Percentiles rank a stretch among this genome's conserved stretches.
phyloP scores from a whole-genome alignment of 2,888 invertebrate species.

The Actias luna region DNA sequence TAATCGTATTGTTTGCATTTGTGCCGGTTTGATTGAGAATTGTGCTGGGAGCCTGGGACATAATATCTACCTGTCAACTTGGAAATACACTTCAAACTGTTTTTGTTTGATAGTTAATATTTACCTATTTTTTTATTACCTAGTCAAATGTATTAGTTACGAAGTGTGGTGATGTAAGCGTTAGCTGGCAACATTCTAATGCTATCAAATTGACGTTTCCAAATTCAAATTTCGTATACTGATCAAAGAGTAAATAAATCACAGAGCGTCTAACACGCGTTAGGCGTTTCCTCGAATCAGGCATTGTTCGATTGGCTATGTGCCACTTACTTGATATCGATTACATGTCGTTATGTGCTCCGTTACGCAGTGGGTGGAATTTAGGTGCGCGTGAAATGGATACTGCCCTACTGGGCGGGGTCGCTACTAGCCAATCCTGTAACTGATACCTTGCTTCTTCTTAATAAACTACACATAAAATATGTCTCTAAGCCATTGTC shows the following conservation, averaged over 20 bases:
- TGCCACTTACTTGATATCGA: conserved; percentile 42
- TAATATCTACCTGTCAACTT: too few relatives aligned
- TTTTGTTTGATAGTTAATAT: too few relatives aligned
- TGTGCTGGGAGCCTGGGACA: too few relatives aligned
- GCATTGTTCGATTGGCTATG: conserved; percentile 42
- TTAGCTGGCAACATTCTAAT: not conserved
- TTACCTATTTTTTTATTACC: too few relatives aligned
- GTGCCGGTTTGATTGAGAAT: too few relatives aligned
- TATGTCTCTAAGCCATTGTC: conserved; percentile 16
- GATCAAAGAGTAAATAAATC: not conserved
- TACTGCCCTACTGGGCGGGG: conserved; percentile 74
- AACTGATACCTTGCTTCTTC: conserved; percentile 78
- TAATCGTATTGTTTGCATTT: too few relatives aligned
- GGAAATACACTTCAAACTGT: too few relatives aligned
- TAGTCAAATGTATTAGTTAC: too few relatives aligned
- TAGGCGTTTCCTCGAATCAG: conserved; percentile 17
- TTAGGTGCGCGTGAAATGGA: conserved; percentile 72
- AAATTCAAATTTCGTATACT: conserved; percentile 20
- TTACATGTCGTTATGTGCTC: conserved; percentile 47
- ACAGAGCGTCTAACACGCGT: conserved; percentile 10
- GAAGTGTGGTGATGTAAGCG: too few relatives aligned
- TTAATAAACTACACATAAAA: conserved; percentile 36
- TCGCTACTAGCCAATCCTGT: conserved; percentile 75
- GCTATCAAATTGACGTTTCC: not conserved
- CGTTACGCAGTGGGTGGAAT: conserved; percentile 57